These are phyloP conservation scores for Ginglymostoma cirratum DNA, from an alignment of 2,113 vertebrate genomes.

Conservation along the genomic window DNA sequence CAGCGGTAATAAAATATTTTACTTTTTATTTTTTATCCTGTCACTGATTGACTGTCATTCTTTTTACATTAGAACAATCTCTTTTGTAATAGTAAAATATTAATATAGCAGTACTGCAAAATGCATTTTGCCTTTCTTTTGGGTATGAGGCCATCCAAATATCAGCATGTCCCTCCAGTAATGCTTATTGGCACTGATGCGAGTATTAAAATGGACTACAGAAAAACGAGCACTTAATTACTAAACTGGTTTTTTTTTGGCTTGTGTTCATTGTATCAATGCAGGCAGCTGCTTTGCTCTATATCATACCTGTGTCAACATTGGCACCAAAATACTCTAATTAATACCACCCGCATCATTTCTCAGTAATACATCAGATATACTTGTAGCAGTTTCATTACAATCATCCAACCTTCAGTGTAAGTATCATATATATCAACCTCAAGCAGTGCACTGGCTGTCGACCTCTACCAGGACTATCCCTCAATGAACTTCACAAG, in stretches of 20 bases:
- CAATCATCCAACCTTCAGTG: not conserved
- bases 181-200: slow-evolving; percentile 36
- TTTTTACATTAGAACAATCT: not conserved
- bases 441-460: not conserved
- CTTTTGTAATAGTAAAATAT: not conserved
- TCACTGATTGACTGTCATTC: not conserved
- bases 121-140: not conserved
- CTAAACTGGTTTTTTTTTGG: not conserved
- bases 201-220: slow-evolving; percentile 42
- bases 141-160: slow-evolving; percentile 20
- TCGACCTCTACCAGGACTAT: not conserved
- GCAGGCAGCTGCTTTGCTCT: slow-evolving; percentile 6
- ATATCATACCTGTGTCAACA: slow-evolving; percentile 2
- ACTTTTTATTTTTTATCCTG: not conserved
- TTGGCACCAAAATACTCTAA: not conserved
- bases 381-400: not conserved
- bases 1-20: not conserved
- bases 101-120: not conserved
- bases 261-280: not conserved
- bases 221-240: not conserved
- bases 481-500: not conserved
- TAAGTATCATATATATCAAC: not conserved
- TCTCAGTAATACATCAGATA: not conserved
- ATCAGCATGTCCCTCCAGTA: slow-evolving; percentile 45
- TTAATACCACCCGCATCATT: not conserved